Evolutionary conservation across 2,113 vertebrate genomes (phyloP), one percentile per base, ranked within the genome.

Genomic region (Nothocercus julius): DNA sequence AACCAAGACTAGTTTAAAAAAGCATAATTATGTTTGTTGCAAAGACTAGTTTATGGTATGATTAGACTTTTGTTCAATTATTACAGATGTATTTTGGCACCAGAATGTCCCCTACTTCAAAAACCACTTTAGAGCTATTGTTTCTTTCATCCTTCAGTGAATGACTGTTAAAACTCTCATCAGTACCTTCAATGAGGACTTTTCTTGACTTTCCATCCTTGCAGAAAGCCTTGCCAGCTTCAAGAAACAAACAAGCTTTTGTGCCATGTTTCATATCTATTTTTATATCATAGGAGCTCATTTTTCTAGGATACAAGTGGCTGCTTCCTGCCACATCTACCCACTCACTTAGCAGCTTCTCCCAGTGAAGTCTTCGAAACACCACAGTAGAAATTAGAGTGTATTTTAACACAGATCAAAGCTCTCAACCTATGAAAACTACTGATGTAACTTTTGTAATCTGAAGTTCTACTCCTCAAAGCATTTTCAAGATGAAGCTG

Each of bases 261-360:
- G 61, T 96, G 90, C 96, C 97, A 97, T 53, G 40, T 97, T 95
- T 97, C 82, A 45, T 40, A 94, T 97, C 96, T 97, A 97, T 97
- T 97, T 98, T 95, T 94, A 84, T 92, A 95, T 90, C 83, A 94
- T 73, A 88, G 89, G 75, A 94, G 87, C 78, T 97, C 92, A 90
- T 94, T 97, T 98, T 97, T 92, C 94, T 87, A 83, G 95, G 72
- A 89, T 94, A 4, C 91, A 97, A 98, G 94, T 87, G 85, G 91
- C 89, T 92, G 73, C 95, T 98, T 97, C 96, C 96, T 97, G 96
- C 94, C 96, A 94, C 94, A 98, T 94, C 94, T 90, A 88, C 93
- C 96, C 97, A 97, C 85, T 89, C 91, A 80, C 74, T 79, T 80
- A 94, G 70, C 76, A 94, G 85, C 51, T 96, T 87, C 93, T 94